Evolutionary conservation across 2,797 vertebrate species (phyloP), one percentile per base, ranked within the genome.

Genomic region (Gambelia wislizenii): DNA sequence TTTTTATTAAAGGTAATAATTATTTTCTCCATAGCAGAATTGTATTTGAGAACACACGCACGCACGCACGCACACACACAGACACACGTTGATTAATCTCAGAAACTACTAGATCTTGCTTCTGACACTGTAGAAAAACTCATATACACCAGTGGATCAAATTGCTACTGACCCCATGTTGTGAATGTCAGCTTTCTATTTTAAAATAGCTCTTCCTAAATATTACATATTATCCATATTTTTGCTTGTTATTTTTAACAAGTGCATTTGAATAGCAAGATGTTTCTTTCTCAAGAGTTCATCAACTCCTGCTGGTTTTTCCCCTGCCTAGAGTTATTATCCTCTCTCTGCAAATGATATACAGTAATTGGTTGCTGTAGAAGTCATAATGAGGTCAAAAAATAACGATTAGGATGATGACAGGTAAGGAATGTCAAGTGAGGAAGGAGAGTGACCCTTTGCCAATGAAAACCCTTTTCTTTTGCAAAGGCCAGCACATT

Each of bases 331-430:
- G 89, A 91, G 44, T 83, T 89, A 6, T 80, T 85, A 86, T 78
- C 72, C 84, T 87, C 76, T 87, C 42, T 87, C 89, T 49, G 33
- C 52, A 84, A 89, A 88, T 67, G 81, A 92, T 89, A 85, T 86
- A 74, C 82, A 64, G 30, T 89, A 92, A 90, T 87, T 91, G 85
- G 13, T 89, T 88, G 86, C 85, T 56, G 72, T 49, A 84, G 81
- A 67, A 88, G 70, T 83, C 42, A 76, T 91, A 89, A 39, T 64
- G 44, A 88, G 86, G 64, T 86, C 78, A 92, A 89, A 91, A 91
- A 79, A 44, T 78, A 89, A 91, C 61, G 78, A 79, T 91, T 84
- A 86, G n/a, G 86, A 81, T 83, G 72, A 52, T 27, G 87, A 18
- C 83, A 84, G 54, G 49, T 89, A 30, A 80, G 81, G n/a, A 87